These are phyloP conservation scores for Pocillopora meandrina DNA, from an alignment of 92 coral and sea anemone species.

Conservation along the genomic window DNA sequence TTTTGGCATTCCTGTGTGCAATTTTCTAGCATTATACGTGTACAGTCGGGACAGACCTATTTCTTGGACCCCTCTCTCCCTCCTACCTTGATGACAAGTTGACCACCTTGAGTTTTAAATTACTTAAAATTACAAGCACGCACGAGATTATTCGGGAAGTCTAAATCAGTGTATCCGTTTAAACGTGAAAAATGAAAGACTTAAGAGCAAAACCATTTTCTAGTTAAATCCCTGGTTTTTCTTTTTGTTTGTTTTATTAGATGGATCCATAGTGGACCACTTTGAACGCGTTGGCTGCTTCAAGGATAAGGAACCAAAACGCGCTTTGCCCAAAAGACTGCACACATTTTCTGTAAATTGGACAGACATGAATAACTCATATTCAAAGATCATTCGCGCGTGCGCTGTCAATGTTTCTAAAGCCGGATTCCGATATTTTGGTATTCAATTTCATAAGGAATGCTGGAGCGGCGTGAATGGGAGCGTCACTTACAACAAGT, in stretches of 20 bases:
- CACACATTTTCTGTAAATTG: background rate
- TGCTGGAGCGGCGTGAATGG: constrained; percentile 8
- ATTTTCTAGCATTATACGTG: no score
- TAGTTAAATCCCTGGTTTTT: no score
- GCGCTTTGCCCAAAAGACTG: background rate
- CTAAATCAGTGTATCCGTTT: no score
- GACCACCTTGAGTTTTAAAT: no score
- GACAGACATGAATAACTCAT: background rate
- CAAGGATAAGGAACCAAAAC: background rate
- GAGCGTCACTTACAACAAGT: background rate
- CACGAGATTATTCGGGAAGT: no score
- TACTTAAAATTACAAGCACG: no score
- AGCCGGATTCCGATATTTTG: background rate
- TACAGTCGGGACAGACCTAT: no score
- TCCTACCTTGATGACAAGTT: no score
- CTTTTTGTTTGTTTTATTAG: background rate
- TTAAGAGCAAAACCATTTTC: no score
- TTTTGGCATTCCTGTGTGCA: no score
- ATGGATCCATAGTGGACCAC: background rate
- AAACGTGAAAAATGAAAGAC: no score
- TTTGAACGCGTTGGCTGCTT: constrained; percentile 16
- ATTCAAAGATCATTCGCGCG: background rate
- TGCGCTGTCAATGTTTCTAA: background rate
- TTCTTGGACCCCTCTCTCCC: no score
- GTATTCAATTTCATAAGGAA: background rate